Base-by-base conservation (phyloP, 2,888 invertebrate species). In the Coelogynopora nodosa region DNA sequence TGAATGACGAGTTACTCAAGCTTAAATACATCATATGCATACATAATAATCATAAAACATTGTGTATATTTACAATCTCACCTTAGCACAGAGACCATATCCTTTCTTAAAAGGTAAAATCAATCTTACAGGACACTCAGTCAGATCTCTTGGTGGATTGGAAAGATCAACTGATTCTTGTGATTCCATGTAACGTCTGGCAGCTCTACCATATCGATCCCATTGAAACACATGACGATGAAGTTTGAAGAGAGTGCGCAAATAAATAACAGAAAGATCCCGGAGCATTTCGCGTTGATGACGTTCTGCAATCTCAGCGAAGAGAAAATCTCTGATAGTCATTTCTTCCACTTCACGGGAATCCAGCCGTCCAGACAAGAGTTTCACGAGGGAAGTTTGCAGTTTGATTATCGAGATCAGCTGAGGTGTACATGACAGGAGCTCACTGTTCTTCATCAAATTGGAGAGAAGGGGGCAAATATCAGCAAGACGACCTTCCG, bases 31-130 rank as follows among this genome's bases (percentile, higher is more conserved):
- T n/a, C n/a, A n/a, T n/a, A n/a, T n/a, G n/a, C n/a, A n/a, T n/a
- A n/a, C n/a, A n/a, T n/a, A n/a, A n/a, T n/a, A n/a, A n/a, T n/a
- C n/a, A n/a, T n/a, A n/a, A n/a, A n/a, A n/a, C n/a, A n/a, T n/a
- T n/a, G n/a, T n/a, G n/a, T n/a, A n/a, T n/a, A n/a, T n/a, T n/a
- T n/a, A n/a, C n/a, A n/a, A n/a, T n/a, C n/a, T 49, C 23, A 74
- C 74, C 74, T 74, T 74, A n/a, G 74, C 74, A 74, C 74, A 74
- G 23, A 74, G 74, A 26, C 74, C 74, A 74, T 74, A 74, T 74
- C 74, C 74, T 74, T 74, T 26, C 18, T 74, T 74, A 26, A 10
- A 74, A 74, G 74, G 74, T 13, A 74, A 74, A 26, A 74, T 10
- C 5, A 74, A 23, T 74, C 23, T 26, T n/a, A 26, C 74, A 13